These are phyloP conservation scores for Xerus rutilus DNA, from an alignment of 2,797 vertebrate genomes.

Conservation along the genomic window DNA sequence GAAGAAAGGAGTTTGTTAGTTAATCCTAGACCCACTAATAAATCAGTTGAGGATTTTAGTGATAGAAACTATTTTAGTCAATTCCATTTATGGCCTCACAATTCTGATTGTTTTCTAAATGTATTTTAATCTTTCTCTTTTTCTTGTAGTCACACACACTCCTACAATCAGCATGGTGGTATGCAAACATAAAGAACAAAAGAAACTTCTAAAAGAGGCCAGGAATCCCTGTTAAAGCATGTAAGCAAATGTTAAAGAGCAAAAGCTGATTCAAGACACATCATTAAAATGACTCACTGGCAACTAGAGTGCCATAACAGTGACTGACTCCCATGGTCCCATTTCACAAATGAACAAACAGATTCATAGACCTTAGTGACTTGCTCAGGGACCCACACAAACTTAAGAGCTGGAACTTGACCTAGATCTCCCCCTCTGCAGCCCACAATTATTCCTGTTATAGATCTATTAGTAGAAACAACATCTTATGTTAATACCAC, in stretches of 20 bases:
- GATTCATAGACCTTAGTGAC: not conserved
- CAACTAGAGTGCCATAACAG: not conserved
- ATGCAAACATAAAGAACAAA: not conserved
- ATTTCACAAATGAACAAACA: constrained; percentile 15
- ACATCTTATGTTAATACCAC: not conserved
- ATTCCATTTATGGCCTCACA: constrained; percentile 55
- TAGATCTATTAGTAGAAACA: not conserved
- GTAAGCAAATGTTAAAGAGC: constrained; percentile 13
- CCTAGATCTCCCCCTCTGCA: not conserved
- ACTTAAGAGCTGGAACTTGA: not conserved
- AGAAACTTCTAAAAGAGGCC: not conserved
- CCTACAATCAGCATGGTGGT: not conserved
- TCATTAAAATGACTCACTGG: not conserved
- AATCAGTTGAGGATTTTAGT: constrained; percentile 25
- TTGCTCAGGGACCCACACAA: not conserved
- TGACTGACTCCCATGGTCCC: not conserved
- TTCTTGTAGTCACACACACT: not conserved
- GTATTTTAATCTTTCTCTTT: constrained; percentile 15
- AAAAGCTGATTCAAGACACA: not conserved
- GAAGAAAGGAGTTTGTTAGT: not conserved
- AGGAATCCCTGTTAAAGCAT: not conserved
- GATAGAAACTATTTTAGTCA: constrained; percentile 65
- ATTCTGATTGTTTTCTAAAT: constrained; percentile 53
- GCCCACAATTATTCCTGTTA: not conserved
- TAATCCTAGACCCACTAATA: constrained; percentile 30